Evolutionary conservation across 2,113 vertebrate genomes (phyloP).

Genomic region (Channa maculata): DNA sequence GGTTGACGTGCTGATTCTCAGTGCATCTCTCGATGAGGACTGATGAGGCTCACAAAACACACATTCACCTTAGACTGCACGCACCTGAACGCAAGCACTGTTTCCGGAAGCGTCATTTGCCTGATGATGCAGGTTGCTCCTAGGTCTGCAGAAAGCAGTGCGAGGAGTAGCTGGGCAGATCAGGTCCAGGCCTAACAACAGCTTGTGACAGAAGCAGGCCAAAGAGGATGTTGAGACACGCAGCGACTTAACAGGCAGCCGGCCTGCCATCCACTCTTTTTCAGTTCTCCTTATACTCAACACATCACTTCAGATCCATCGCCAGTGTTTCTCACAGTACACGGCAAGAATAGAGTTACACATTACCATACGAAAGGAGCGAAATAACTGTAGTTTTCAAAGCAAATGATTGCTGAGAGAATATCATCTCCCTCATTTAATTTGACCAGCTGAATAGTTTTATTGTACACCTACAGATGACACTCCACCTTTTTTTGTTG

Average conservation of each 20-base stretch:
- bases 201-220: slow-evolving; percentile 83
- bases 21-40: slow-evolving; percentile 21
- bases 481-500: slow-evolving; percentile 43
- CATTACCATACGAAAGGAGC: slow-evolving; percentile 38
- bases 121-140: slow-evolving; percentile 64
- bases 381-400: slow-evolving; percentile 20
- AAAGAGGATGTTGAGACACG: slow-evolving; percentile 76
- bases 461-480: slow-evolving; percentile 47
- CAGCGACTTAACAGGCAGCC: slow-evolving; percentile 77
- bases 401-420: slow-evolving; percentile 37
- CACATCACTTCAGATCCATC: slow-evolving; percentile 75
- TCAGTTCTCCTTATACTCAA: slow-evolving; percentile 79
- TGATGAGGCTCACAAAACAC: slow-evolving; percentile 55
- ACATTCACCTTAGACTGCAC: slow-evolving; percentile 33
- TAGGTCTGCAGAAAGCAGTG: slow-evolving; percentile 62
- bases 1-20: slow-evolving; percentile 49
- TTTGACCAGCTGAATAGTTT: slow-evolving; percentile 31
- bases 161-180: slow-evolving; percentile 67
- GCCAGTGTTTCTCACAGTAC: slow-evolving; percentile 48
- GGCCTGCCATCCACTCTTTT: slow-evolving; percentile 78
- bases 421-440: slow-evolving; percentile 46
- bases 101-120: slow-evolving; percentile 54
- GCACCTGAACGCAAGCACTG: slow-evolving; percentile 34
- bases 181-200: slow-evolving; percentile 77
- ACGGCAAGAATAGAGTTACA: slow-evolving; percentile 35